Evolutionary conservation across 1,140 invertebrate species (phyloP).

Genomic region (Antheraea mylitta): DNA sequence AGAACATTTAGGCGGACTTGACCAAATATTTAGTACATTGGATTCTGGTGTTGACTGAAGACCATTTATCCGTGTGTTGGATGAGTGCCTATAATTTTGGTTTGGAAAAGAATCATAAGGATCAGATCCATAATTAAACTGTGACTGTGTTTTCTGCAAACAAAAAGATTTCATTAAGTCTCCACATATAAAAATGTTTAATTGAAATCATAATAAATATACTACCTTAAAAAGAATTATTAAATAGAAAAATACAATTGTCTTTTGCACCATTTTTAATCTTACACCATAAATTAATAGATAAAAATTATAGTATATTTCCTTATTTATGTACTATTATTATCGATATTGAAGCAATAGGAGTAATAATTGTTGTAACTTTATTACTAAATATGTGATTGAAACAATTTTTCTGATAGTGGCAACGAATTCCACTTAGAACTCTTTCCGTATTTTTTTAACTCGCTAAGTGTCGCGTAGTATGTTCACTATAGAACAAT

Average conservation of each 20-base stretch:
- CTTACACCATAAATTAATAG: neutral
- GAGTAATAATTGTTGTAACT: neutral
- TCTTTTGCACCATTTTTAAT: neutral
- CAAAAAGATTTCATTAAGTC: neutral
- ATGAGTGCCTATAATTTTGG: neutral
- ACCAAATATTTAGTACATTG: conserved; percentile 9
- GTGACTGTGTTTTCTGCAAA: conserved; percentile 14
- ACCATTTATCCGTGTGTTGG: neutral
- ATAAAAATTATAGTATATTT: neutral
- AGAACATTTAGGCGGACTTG: conserved; percentile 16
- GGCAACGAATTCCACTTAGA: no score
- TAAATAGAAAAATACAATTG: neutral
- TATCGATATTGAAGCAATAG: neutral
- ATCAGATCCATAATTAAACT: neutral
- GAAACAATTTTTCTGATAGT: neutral
- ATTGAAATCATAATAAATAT: neutral
- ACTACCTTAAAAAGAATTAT: neutral
- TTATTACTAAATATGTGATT: neutral
- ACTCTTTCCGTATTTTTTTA: no score
- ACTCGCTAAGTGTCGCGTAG: no score
- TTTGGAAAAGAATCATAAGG: neutral
- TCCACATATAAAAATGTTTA: neutral
- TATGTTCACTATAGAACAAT: no score
- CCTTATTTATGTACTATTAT: conserved; percentile 11
- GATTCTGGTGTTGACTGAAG: neutral